Evolutionary conservation across 2,888 invertebrate genomes (phyloP), one percentile per base, ranked within the genome.

Genomic region (Caenorhabditis panamensis): DNA sequence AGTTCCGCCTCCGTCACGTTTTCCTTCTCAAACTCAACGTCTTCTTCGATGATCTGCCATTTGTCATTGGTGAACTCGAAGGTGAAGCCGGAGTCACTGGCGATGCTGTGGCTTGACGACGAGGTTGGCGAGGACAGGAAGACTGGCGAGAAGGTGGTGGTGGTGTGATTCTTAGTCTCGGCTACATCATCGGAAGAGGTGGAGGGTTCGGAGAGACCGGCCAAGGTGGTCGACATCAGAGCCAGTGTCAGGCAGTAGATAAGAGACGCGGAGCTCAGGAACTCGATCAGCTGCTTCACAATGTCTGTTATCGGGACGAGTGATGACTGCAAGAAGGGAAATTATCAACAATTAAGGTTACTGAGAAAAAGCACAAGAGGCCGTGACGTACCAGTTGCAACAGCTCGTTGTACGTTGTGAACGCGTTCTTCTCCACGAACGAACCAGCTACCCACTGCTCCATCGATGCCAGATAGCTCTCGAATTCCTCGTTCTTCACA

Each of bases 391-490:
- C 77, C 71, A 82, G 56, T 36, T 64, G 72, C 26, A 73, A 20
- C 41, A 84, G 61, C 62, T 89, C 89, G 61, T 87, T 88, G 80
- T 89, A 89, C 18, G 88, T 87, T 24, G 78, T 58, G 41, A 88
- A 87, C 24, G 83, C 85, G 51, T 84, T 80, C 24, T 76, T 76
- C 13, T 82, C 64, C 24, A 88, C 56, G 54, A 81, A 84, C 28
- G 84, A 68, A 1, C 61, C 37, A 0, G 89, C 88, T 1, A 88
- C 85, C 79, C 85, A 88, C 13, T 76, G 81, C 61, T 89, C 89
- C 71, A 87, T 78, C 4, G 72, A 77, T 6, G 63, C 73, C 5
- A 89, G 64, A 28, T 82, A 79, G 2, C 64, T 44, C 20, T 85
- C 83, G 66, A 88, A 89, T 24, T 88, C 87, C 6, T 76, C 83